These are phyloP conservation scores for Zeugodacus cucurbitae DNA, from an alignment of 1,140 invertebrate species.

Conservation along the genomic window DNA sequence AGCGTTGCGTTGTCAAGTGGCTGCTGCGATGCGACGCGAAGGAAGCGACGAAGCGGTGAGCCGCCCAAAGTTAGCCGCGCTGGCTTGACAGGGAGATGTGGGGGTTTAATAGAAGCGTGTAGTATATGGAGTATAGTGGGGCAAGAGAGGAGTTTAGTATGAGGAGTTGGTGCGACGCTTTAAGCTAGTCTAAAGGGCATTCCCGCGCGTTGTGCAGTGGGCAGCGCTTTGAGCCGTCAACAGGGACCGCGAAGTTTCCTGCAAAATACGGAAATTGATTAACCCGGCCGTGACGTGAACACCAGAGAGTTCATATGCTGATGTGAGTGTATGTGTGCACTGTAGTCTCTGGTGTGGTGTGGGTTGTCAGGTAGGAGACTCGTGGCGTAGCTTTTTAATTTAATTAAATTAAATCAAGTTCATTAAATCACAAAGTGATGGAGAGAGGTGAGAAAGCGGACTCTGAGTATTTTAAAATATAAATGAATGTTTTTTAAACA, in stretches of 20 bases:
- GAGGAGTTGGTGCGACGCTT: neutral
- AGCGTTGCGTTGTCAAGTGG: neutral
- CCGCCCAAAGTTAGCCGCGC: neutral
- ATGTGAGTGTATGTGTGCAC: neutral
- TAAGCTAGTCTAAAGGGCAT: neutral
- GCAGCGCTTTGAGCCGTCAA: neutral
- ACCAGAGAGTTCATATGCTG: neutral
- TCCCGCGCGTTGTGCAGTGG: too few relatives aligned
- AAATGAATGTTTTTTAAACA: too few relatives aligned
- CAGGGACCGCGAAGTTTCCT: neutral
- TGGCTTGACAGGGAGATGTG: neutral
- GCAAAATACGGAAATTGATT: constrained; percentile 4
- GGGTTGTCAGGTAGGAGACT: neutral
- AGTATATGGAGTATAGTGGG: neutral
- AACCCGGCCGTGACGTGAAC: constrained; percentile 12
- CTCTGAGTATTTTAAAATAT: too few relatives aligned
- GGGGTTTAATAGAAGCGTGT: neutral
- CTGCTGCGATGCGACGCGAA: neutral
- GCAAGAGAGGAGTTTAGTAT: neutral
- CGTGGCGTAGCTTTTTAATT: neutral
- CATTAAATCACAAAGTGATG: neutral
- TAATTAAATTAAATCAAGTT: neutral
- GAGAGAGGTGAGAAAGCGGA: neutral
- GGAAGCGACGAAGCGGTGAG: neutral
- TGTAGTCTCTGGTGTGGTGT: neutral